Percentiles rank a stretch among this genome's conserved stretches.
Evolutionary conservation across 2,888 invertebrate genomes (phyloP).

Genomic region (Ophion slaviceki): DNA sequence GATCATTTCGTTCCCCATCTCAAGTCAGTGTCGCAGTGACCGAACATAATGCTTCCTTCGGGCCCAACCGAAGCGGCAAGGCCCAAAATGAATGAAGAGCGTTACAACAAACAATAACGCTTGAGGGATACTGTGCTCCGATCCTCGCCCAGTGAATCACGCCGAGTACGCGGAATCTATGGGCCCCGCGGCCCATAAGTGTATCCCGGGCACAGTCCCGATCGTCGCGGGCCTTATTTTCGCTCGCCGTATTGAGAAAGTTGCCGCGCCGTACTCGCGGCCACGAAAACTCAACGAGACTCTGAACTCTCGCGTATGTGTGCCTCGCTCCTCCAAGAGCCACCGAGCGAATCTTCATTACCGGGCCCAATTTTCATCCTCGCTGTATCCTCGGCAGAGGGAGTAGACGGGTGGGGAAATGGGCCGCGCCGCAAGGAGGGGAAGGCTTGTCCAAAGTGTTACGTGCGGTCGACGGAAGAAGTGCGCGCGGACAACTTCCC

Average conservation of each 20-base stretch:
- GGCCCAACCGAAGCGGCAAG: slow-evolving; percentile 3
- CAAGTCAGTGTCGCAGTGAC: background rate
- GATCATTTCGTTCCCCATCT: background rate
- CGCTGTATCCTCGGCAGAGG: background rate
- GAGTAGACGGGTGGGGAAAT: background rate
- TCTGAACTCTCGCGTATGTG: background rate
- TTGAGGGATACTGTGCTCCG: background rate
- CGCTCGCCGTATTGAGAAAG: slow-evolving; percentile 3
- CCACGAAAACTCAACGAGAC: background rate
- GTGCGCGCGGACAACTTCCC: slow-evolving; percentile 41
- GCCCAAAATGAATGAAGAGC: background rate
- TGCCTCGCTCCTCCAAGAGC: background rate
- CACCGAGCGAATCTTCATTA: background rate
- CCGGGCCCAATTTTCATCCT: slow-evolving; percentile 32
- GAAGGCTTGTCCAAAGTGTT: slow-evolving; percentile 28
- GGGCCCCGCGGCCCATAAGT: background rate
- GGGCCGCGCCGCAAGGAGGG: background rate
- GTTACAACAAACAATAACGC: background rate
- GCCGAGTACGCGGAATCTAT: background rate
- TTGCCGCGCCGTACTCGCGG: background rate
- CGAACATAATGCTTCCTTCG: background rate
- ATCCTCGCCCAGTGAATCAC: background rate
- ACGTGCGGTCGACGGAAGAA: slow-evolving; percentile 52
- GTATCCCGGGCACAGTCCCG: background rate
- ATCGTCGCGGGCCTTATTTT: background rate